Percentiles rank a stretch among this genome's conserved stretches.
Evolutionary conservation across 30 jellyfish, hydroid and myxozoan species (phyloP).

Genomic region (Aurelia sp.): DNA sequence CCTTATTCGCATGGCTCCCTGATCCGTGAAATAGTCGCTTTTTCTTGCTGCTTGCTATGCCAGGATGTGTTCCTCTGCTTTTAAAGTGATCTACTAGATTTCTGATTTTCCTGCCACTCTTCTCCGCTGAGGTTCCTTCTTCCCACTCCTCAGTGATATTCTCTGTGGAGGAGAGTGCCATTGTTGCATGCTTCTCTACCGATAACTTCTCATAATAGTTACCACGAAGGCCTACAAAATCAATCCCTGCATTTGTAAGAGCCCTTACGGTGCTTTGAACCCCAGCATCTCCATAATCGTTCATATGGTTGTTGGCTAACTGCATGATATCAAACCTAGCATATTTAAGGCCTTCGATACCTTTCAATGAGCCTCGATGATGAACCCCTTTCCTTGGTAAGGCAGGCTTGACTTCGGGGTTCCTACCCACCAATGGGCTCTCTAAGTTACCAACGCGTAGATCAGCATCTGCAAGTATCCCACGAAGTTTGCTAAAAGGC

Average conservation of each 20-base stretch:
- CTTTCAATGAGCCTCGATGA: slow-evolving; percentile 55
- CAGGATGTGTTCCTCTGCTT: no score
- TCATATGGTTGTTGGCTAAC: slow-evolving; percentile 74
- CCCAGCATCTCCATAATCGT: slow-evolving; percentile 67
- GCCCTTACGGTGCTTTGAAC: slow-evolving; percentile 48
- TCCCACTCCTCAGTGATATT: no score
- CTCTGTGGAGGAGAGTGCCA: no score
- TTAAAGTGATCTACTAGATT: no score
- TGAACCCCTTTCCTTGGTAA: neutral
- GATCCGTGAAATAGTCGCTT: no score
- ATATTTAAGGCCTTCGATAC: slow-evolving; percentile 73
- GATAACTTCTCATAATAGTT: no score
- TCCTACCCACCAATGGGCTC: neutral
- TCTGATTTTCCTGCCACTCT: no score
- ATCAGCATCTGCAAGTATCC: slow-evolving; percentile 43
- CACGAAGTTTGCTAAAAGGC: slow-evolving; percentile 43
- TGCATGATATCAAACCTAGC: slow-evolving; percentile 69
- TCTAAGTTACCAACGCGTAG: slow-evolving; percentile 50
- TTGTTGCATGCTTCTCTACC: no score
- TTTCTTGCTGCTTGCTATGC: no score
- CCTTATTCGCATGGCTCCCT: no score
- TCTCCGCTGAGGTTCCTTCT: no score
- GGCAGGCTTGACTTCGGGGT: neutral
- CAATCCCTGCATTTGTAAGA: slow-evolving; percentile 54
- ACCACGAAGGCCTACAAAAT: slow-evolving; percentile 51